Conservation (phyloP, 1,140 invertebrate species). For the Zaprionus africanus region DNA sequence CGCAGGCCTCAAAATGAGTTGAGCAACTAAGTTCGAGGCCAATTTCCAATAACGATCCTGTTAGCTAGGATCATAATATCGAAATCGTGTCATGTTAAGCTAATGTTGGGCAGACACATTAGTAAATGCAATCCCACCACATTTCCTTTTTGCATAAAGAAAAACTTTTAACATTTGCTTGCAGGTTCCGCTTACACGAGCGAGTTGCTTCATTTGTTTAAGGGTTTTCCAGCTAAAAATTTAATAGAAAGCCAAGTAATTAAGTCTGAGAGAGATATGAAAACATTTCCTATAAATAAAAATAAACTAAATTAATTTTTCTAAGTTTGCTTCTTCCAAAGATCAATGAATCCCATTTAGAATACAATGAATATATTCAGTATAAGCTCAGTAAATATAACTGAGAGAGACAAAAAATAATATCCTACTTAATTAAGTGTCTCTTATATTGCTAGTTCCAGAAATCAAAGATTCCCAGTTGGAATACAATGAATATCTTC, state of each 20-base stretch:
- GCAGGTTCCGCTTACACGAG: neutral
- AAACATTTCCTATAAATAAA: too few species aligned
- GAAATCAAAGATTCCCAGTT: too few species aligned
- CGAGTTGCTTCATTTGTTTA: neutral
- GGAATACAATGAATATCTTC: too few species aligned
- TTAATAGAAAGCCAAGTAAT: neutral
- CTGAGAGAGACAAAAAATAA: too few species aligned
- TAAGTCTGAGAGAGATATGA: too few species aligned
- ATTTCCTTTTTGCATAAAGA: neutral
- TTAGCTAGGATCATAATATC: constrained; percentile 44
- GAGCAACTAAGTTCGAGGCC: constrained; percentile 7
- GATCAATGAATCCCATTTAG: neutral
- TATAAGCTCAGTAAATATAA: too few species aligned
- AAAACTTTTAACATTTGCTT: neutral
- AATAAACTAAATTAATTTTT: neutral
- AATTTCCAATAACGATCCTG: constrained; percentile 7
- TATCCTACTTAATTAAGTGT: neutral
- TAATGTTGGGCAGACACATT: neutral
- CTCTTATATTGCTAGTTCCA: neutral
- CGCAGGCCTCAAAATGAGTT: constrained; percentile 23
- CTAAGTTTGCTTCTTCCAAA: neutral
- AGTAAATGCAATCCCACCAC: neutral
- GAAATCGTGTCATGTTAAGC: constrained; percentile 36
- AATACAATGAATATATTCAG: too few species aligned
- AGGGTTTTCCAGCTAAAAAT: neutral